These are phyloP conservation scores for Euborellia annulipes DNA, from an alignment of 1,140 invertebrate species.

Conservation along the genomic window DNA sequence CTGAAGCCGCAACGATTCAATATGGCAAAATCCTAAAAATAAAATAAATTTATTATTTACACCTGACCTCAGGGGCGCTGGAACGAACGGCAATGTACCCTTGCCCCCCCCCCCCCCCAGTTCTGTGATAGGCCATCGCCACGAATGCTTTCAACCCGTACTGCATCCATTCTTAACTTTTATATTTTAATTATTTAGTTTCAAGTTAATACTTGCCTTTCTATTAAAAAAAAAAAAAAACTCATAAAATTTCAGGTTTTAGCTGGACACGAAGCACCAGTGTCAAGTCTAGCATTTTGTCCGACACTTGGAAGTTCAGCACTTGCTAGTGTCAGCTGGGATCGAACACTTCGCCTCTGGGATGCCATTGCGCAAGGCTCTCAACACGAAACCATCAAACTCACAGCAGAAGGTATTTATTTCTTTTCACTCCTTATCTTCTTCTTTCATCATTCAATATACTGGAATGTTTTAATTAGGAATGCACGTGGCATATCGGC, in stretches of 20 bases:
- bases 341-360: slow-evolving; percentile 84
- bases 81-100: too few relatives aligned
- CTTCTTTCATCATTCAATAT: neutral
- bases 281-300: slow-evolving; percentile 68
- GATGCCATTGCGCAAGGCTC: slow-evolving; percentile 70
- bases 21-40: too few relatives aligned
- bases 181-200: neutral
- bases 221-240: slow-evolving; percentile 2
- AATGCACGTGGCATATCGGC: slow-evolving; percentile 65
- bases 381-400: slow-evolving; percentile 63
- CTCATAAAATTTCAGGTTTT: slow-evolving; percentile 41
- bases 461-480: slow-evolving; percentile 24
- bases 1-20: too few relatives aligned
- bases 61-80: too few relatives aligned
- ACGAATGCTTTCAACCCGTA: too few relatives aligned
- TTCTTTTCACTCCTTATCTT: slow-evolving; percentile 2
- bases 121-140: too few relatives aligned
- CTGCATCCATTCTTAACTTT: too few relatives aligned
- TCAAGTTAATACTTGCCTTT: neutral
- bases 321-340: slow-evolving; percentile 84
- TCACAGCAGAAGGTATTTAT: slow-evolving; percentile 56
- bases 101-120: too few relatives aligned
- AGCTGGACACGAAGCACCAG: slow-evolving; percentile 82
- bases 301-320: slow-evolving; percentile 50
- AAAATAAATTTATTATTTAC: too few relatives aligned